Conservation (phyloP, 2,797 vertebrate species). For the Poliocrania exsul region DNA sequence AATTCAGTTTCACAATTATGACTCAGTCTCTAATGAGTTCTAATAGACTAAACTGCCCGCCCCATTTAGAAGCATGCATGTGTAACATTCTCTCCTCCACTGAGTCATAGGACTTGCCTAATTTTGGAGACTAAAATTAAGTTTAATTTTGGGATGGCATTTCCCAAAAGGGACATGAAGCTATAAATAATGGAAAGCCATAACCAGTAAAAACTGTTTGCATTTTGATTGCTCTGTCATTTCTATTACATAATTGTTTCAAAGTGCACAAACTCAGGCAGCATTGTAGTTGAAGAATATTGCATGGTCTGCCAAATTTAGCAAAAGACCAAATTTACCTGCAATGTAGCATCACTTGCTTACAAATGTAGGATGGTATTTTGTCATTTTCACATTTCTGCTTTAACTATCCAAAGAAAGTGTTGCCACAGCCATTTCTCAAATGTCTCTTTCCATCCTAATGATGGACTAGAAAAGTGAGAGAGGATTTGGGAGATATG, state of each 20-base stretch:
- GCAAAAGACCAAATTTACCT: background rate
- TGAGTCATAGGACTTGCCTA: slow-evolving; percentile 61
- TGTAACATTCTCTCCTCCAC: slow-evolving; percentile 61
- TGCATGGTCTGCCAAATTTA: background rate
- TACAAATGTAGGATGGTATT: background rate
- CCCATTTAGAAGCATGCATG: slow-evolving; percentile 57
- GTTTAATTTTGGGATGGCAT: slow-evolving; percentile 64
- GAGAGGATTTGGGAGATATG: background rate
- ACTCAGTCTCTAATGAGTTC: slow-evolving; percentile 65
- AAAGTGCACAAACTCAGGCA: background rate
- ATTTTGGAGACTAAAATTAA: slow-evolving; percentile 64
- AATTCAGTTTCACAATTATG: slow-evolving; percentile 58
- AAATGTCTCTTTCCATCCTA: background rate
- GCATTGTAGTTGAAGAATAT: background rate
- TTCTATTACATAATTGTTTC: slow-evolving; percentile 29
- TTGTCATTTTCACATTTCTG: background rate
- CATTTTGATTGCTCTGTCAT: slow-evolving; percentile 1
- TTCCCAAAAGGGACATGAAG: slow-evolving; percentile 42
- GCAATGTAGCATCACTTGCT: background rate
- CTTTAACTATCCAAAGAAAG: background rate
- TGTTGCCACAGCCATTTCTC: background rate
- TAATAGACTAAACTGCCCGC: slow-evolving; percentile 54
- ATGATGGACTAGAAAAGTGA: background rate
- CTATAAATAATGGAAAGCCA: slow-evolving; percentile 30
- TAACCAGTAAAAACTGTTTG: slow-evolving; percentile 24